Evolutionary conservation across 2,888 invertebrate genomes (phyloP), one percentile per base, ranked within the genome.

Genomic region (Archaeoteleia sp.): DNA sequence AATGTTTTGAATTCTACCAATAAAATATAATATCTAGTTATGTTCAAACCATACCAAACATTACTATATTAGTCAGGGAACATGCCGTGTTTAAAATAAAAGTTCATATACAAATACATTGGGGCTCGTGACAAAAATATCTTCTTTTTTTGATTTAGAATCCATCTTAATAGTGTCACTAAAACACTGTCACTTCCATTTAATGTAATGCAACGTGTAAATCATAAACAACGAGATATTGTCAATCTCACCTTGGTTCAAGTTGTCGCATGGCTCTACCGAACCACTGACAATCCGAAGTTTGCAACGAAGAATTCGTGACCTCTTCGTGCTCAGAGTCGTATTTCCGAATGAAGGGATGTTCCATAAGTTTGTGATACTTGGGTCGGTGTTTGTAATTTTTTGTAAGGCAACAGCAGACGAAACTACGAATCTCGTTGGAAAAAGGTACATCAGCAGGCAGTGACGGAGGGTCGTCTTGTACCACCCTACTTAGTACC

Each of bases 301-400:
- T 79, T 32, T 78, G 71, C 48, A 80, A 58, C 7, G 79, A 71
- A 10, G 77, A 75, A 67, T 80, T 76, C 15, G 71, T 74, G 27
- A 70, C 76, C 5, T 74, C 78, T 34, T 77, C 78, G 57, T 78
- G 75, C 15, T 70, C 67, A 14, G 54, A 45, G 74, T 94, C 92
- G 63, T 95, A 94, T 75, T 91, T 90, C 85, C 91, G 92, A 49
- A 97, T 93, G 86, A 97, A 97, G 12, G 92, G 89, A 82, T 96
- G 95, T 73, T 94, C 93, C 83, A 97, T 88, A 8, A 98, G 89
- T 84, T 94, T 93, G 72, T 91, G 93, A 88, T 98, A 98, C 87
- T 98, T 98, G 67, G 98, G 98, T 78, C 98, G 91, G 79, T 93
- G 90, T 84, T 92, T 91, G 86, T 95, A 95, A 88, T 98, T 95